A percentile compares a stretch with the other conserved stretches of the same genome.
Conservation (phyloP, 2,888 invertebrate species). For the Merodon equestris region DNA sequence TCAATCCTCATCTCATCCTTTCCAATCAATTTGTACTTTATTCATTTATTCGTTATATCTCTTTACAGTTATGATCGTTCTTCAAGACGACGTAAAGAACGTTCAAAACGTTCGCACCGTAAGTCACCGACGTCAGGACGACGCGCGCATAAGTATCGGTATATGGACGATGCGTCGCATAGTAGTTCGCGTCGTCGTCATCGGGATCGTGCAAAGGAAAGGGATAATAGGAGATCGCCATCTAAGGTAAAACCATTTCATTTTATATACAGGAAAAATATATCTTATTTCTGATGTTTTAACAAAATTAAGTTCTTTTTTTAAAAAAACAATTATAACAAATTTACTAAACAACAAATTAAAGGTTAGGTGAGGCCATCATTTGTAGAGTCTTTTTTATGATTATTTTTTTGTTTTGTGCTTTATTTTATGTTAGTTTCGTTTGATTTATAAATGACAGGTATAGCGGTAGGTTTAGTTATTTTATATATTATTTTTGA, state of each 20-base stretch:
- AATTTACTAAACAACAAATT: neutral
- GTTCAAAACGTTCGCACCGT: constrained; percentile 91
- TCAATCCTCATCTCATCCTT: constrained; percentile 5
- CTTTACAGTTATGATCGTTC: constrained; percentile 81
- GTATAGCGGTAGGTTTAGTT: neutral
- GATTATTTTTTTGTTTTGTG: constrained; percentile 7
- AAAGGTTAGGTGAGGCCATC: constrained; percentile 24
- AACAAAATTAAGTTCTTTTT: neutral
- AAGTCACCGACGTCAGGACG: constrained; percentile 89
- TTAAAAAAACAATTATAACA: neutral
- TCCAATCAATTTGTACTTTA: neutral
- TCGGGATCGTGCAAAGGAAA: constrained; percentile 78
- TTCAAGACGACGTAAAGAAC: constrained; percentile 89
- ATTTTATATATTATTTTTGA: neutral
- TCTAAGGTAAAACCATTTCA: constrained; percentile 79
- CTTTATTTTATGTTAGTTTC: constrained; percentile 16
- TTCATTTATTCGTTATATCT: constrained; percentile 16
- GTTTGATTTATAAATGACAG: neutral
- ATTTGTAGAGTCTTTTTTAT: constrained; percentile 7
- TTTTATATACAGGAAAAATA: constrained; percentile 73
- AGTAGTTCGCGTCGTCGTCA: constrained; percentile 78
- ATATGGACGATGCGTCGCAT: constrained; percentile 78
- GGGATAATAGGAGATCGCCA: constrained; percentile 77
- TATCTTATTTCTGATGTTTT: constrained; percentile 60
- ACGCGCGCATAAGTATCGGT: constrained; percentile 84